Conservation (phyloP, 2,113 vertebrate genomes). For the Epinephelus lanceolatus region DNA sequence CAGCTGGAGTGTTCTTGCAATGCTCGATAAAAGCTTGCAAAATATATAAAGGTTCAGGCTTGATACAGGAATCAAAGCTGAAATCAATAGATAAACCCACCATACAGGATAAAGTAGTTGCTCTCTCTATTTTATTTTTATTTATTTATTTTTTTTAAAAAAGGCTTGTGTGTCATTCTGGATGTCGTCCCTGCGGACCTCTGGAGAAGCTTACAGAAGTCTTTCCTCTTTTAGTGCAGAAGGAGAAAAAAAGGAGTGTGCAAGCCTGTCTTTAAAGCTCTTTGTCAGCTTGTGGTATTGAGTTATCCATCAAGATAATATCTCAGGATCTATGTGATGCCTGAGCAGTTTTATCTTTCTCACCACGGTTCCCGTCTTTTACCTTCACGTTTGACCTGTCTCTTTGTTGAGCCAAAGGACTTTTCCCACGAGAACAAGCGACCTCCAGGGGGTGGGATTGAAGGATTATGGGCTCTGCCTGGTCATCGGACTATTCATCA, state of each 20-base stretch:
- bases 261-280: not conserved
- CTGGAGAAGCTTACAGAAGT: not conserved
- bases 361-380: not conserved
- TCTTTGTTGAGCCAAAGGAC: not conserved
- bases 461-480: not conserved
- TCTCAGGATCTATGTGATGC: not conserved
- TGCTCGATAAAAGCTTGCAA: not conserved
- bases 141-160: not conserved
- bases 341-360: slow-evolving; percentile 31
- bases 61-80: slow-evolving; percentile 2
- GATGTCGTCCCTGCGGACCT: not conserved
- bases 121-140: not conserved
- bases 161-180: not conserved
- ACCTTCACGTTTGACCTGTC: not conserved
- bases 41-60: not conserved
- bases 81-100: not conserved
- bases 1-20: not conserved
- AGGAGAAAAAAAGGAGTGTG: not conserved
- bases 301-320: slow-evolving; percentile 42
- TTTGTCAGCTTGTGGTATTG: slow-evolving; percentile 13
- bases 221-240: not conserved
- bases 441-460: not conserved
- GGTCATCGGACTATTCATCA: not conserved
- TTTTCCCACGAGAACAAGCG: not conserved
- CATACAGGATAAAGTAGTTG: not conserved